phyloP scores from a whole-genome alignment of 2,888 invertebrate species.

The Coecobrya sp. region DNA sequence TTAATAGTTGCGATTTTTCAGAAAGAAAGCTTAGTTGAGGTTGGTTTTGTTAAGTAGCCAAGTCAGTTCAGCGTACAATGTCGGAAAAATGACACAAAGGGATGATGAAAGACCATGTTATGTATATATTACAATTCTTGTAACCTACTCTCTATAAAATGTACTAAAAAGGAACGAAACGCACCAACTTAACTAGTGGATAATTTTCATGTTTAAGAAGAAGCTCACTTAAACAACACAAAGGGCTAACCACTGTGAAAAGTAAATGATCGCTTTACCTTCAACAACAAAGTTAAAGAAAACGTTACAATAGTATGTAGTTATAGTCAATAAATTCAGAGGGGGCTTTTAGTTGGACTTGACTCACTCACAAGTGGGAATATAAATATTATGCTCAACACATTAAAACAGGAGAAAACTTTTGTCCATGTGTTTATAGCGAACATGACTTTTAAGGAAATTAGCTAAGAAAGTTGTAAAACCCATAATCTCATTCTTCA shows the following conservation, averaged over 20 bases:
- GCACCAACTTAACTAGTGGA: neutral
- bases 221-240: neutral
- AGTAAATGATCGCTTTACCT: slow-evolving; percentile 22
- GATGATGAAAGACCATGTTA: neutral
- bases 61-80: neutral
- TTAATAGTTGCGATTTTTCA: neutral
- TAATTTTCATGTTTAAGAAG: neutral
- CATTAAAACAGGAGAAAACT: slow-evolving; percentile 30
- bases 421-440: slow-evolving; percentile 42
- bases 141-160: too few relatives aligned
- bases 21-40: neutral
- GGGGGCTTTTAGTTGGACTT: neutral
- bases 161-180: neutral
- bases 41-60: neutral
- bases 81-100: neutral
- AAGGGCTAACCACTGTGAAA: neutral
- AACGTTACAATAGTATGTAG: neutral
- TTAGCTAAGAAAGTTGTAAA: slow-evolving; percentile 47
- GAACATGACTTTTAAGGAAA: slow-evolving; percentile 31
- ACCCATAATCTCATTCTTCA: slow-evolving; percentile 31
- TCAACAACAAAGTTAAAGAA: slow-evolving; percentile 17
- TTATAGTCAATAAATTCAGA: slow-evolving; percentile 46
- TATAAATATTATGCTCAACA: slow-evolving; percentile 51
- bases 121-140: neutral
- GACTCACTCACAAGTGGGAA: slow-evolving; percentile 5